These are phyloP conservation scores for Onychomys torridus DNA, from an alignment of 2,797 vertebrate genomes.

Conservation along the genomic window DNA sequence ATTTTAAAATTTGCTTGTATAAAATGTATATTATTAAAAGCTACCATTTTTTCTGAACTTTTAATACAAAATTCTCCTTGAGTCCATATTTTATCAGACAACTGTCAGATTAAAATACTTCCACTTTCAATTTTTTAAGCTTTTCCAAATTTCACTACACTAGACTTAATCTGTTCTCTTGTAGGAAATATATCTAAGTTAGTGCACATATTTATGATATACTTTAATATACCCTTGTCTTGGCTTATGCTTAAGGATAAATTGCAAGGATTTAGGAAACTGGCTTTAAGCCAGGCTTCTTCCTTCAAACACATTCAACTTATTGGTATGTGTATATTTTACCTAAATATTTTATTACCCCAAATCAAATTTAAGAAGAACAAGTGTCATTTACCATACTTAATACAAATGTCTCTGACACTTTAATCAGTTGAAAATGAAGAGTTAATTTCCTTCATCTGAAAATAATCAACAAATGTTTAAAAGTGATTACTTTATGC, in stretches of 20 bases:
- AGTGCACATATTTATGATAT: constrained; percentile 5
- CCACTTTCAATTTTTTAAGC: constrained; percentile 56
- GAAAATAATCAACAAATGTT: background rate
- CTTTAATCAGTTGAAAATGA: background rate
- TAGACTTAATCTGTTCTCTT: constrained; percentile 70
- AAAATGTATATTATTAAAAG: constrained; percentile 34
- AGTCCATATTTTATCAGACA: constrained; percentile 66
- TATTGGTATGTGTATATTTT: background rate
- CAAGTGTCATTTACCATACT: background rate
- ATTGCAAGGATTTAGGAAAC: background rate
- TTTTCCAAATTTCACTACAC: constrained; percentile 68
- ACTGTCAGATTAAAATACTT: constrained; percentile 68
- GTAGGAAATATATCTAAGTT: constrained; percentile 61
- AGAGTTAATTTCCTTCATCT: background rate
- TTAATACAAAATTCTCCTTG: constrained; percentile 27
- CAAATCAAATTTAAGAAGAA: background rate
- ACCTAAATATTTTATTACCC: background rate
- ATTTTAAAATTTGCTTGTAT: constrained; percentile 22
- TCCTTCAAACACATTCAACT: constrained; percentile 30
- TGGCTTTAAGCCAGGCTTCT: background rate
- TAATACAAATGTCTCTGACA: background rate
- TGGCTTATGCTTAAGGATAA: constrained; percentile 49
- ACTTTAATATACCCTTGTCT: constrained; percentile 45
- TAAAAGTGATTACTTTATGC: background rate
- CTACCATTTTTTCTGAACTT: constrained; percentile 34